Conservation (phyloP, 2,888 invertebrate species). For the Rugalucina vietnamica region DNA sequence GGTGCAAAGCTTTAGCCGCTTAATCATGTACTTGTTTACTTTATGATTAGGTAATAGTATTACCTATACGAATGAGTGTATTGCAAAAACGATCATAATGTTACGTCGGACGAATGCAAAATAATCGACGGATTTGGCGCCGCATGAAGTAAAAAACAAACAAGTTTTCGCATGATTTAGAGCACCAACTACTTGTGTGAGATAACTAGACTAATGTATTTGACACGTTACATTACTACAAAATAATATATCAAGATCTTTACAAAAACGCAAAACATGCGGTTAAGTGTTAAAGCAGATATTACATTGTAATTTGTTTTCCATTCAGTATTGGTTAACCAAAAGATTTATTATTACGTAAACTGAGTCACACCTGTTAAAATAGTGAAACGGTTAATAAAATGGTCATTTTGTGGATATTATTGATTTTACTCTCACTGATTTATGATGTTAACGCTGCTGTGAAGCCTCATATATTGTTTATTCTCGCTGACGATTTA, state of each 20-base stretch:
- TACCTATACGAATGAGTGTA: too few relatives aligned
- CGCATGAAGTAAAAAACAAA: background rate
- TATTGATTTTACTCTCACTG: background rate
- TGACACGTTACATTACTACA: background rate
- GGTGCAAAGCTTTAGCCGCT: too few relatives aligned
- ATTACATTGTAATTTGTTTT: background rate
- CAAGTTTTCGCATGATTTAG: background rate
- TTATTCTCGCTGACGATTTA: slow-evolving; percentile 68
- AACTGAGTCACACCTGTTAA: background rate
- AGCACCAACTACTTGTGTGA: background rate
- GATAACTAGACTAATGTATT: background rate
- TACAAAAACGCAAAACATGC: background rate
- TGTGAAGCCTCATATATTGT: slow-evolving; percentile 62
- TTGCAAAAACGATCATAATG: too few relatives aligned
- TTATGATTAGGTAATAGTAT: too few relatives aligned
- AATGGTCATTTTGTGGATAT: background rate
- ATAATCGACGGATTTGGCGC: background rate
- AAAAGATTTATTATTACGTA: background rate
- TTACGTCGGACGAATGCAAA: too few relatives aligned
- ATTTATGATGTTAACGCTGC: background rate
- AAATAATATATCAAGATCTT: background rate
- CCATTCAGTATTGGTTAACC: background rate
- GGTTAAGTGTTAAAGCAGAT: background rate
- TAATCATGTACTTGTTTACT: too few relatives aligned
- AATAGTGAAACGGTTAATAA: background rate